Evolutionary conservation across 2,888 invertebrate species (phyloP).

Genomic region (Ochropacha duplaris): DNA sequence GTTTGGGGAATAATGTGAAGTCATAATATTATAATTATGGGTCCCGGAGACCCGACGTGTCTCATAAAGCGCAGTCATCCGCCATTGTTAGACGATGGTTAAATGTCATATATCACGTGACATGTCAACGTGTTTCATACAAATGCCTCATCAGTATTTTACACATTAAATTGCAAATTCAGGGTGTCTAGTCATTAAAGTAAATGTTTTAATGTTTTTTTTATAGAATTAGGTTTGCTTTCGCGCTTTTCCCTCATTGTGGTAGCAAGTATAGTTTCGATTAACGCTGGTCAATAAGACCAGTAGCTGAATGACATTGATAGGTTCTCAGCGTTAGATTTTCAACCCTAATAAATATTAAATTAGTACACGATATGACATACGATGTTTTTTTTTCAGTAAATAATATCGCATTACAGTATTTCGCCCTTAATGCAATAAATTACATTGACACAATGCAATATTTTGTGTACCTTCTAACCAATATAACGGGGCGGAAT

Average conservation of each 20-base stretch:
- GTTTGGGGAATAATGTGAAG: conserved; percentile 70
- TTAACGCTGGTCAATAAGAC: neutral
- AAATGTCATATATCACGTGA: conserved; percentile 59
- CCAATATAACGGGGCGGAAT: conserved; percentile 61
- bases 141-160: conserved; percentile 49
- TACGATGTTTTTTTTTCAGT: conserved; percentile 6
- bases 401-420: neutral
- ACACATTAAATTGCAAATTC: conserved; percentile 23
- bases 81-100: conserved; percentile 74
- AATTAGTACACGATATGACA: neutral
- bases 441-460: conserved; percentile 60
- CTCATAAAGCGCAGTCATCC: conserved; percentile 53
- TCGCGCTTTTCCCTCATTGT: neutral
- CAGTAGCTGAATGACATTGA: neutral
- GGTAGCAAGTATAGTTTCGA: neutral
- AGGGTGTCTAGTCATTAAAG: conserved; percentile 15
- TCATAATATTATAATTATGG: conserved; percentile 77
- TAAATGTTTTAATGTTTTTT: neutral
- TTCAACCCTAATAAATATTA: neutral
- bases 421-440: conserved; percentile 51
- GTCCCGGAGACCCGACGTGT: conserved; percentile 42
- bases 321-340: neutral
- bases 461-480: conserved; percentile 67
- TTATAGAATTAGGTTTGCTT: no score
- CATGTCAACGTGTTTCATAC: conserved; percentile 53